Evolutionary conservation across 2,888 invertebrate species (phyloP), one percentile per base, ranked within the genome.

Genomic region (Trichopoda pennipes): DNA sequence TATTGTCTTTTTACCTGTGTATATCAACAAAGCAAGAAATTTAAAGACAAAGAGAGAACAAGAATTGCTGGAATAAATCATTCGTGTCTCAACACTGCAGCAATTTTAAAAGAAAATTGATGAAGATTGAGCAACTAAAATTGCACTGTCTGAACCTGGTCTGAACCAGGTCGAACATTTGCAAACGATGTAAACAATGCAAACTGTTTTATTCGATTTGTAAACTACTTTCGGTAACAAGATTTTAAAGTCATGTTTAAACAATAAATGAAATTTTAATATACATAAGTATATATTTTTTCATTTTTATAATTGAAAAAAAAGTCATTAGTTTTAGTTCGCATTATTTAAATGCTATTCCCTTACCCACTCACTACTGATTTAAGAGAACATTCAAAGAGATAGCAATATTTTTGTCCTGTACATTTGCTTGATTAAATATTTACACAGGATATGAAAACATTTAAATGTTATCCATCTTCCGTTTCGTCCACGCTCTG

Each of bases 341-440:
- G 49, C 10, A 28, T 49, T 42, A 38, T 47, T 64, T 49, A 14
- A 17, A 53, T 56, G 14, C 16, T 12, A 16, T 35, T 14, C n/a
- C 32, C 23, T 53, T 8, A 55, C n/a, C n/a, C n/a, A 44, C 17
- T n/a, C 42, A 44, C 42, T n/a, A 16, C n/a, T 14, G 42, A 16
- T 44, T 44, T 44, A 44, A 44, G 12, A 6, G 3, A 38, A 7
- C 12, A 38, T 38, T 38, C 10, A 12, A 38, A 7, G 12, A 38
- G 12, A 12, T 12, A 38, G 12, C 9, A 38, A 38, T 38, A 12
- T 28, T 42, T 32, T 44, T 21, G 51, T 49, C 56, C 44, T 61
- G 28, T 53, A 69, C 60, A 68, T 79, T 73, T 79, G 73, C 23
- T 21, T 68, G 55, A 73, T 80, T 68, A 80, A 73, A 80, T 79